Percentiles rank a stretch among this genome's conserved stretches.
Conservation (phyloP, 2,888 invertebrate species). For the Anoncus sp. region DNA sequence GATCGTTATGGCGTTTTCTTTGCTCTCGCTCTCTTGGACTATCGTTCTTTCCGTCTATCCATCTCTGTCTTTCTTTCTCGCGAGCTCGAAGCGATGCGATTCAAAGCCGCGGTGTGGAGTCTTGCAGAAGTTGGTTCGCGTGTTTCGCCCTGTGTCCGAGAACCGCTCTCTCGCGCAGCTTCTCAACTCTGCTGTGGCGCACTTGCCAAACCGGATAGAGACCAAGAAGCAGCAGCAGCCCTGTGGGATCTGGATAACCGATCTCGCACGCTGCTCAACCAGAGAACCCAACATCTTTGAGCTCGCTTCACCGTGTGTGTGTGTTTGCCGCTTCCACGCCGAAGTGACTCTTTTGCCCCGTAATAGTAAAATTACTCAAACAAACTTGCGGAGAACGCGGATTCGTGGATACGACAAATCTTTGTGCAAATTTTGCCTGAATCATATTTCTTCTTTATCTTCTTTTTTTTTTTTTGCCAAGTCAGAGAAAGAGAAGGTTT, state of each 20-base stretch:
- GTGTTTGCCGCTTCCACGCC: slow-evolving; percentile 21
- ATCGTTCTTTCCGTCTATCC: too few species aligned
- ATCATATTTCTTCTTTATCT: too few species aligned
- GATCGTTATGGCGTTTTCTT: slow-evolving; percentile 49
- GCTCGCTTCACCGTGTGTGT: too few species aligned
- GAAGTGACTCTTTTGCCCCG: slow-evolving; percentile 30
- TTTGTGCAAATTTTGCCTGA: too few species aligned
- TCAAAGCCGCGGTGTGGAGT: too few species aligned
- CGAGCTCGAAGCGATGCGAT: too few species aligned
- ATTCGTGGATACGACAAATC: too few species aligned
- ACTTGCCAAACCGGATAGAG: slow-evolving; percentile 76
- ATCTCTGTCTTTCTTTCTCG: slow-evolving; percentile 8
- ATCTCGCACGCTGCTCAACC: slow-evolving; percentile 69
- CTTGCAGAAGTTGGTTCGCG: slow-evolving; percentile 38
- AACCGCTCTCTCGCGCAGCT: slow-evolving; percentile 55
- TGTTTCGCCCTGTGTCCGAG: slow-evolving; percentile 39
- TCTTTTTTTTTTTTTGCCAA: too few species aligned
- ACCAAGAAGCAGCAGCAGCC: slow-evolving; percentile 65
- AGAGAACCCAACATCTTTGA: slow-evolving; percentile 11
- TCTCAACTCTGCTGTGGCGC: slow-evolving; percentile 58
- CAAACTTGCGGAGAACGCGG: too few species aligned
- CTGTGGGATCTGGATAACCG: slow-evolving; percentile 71
- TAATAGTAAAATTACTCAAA: slow-evolving; percentile 4
- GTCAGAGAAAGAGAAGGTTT: too few species aligned
- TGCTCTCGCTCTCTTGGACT: slow-evolving; percentile 24